Evolutionary conservation across 1,140 invertebrate genomes (phyloP).

Genomic region (Drosophila nebulosa): DNA sequence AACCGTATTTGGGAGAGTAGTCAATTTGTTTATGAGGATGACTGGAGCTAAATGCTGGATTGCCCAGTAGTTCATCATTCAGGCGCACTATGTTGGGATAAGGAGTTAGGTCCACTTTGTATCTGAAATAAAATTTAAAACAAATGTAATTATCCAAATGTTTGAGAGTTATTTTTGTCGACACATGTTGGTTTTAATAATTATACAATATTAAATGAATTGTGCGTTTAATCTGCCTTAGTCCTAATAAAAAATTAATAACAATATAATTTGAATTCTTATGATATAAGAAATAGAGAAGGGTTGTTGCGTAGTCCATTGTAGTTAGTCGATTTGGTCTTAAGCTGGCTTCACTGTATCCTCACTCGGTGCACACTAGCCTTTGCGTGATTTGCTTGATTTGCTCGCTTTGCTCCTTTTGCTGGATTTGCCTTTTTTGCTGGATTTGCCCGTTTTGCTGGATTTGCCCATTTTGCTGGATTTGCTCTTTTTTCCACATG

Average conservation of each 20-base stretch:
- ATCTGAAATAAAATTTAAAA: conserved; percentile 84
- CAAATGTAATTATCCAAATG: neutral
- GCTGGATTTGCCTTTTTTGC: neutral
- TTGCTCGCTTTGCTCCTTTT: neutral
- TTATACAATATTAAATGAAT: neutral
- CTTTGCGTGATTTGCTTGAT: neutral
- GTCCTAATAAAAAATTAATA: neutral
- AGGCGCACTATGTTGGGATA: conserved; percentile 94
- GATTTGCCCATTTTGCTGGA: neutral
- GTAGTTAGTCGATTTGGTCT: neutral
- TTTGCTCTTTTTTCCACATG: neutral
- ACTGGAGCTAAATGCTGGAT: conserved; percentile 91
- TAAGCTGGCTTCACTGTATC: neutral
- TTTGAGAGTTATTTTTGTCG: neutral
- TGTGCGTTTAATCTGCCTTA: neutral
- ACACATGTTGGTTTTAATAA: neutral
- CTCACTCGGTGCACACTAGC: neutral
- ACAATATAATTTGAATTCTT: neutral
- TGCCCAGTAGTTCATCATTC: conserved; percentile 89
- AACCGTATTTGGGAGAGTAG: conserved; percentile 88
- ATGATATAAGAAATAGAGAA: neutral
- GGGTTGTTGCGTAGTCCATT: neutral
- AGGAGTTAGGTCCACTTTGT: conserved; percentile 92
- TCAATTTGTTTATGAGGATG: conserved; percentile 94
- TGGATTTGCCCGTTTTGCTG: neutral